Base-by-base conservation (phyloP, 2,797 vertebrate species). In the Glossophaga mutica region DNA sequence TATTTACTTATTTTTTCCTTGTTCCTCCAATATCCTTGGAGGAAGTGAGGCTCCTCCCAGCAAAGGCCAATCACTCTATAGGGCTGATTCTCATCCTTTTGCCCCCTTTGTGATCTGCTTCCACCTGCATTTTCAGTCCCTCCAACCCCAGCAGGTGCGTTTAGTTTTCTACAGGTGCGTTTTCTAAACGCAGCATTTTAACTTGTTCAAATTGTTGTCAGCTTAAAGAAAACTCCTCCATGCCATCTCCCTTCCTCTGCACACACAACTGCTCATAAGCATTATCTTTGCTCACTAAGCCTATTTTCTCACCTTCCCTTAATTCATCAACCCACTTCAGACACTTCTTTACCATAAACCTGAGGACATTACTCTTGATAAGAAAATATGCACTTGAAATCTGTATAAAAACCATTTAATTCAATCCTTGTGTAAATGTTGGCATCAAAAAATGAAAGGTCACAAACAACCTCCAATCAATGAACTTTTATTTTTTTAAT, bases 111-210 rank as follows among this genome's bases (percentile, higher is more conserved):
- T 52, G 44, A 46, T 26, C 11, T 11, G 16, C 9, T 62, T 3
- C 34, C 22, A 39, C 5, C 52, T 81, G 34, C 15, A 67, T 50
- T 87, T 65, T 81, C 50, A 76, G 42, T 4, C 42, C 24, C 50
- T 4, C 12, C 24, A 16, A 24, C 55, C 52, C 24, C 5, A 3
- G 24, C 24, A 79, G 52, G 21, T 50, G 74, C 74, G 22, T 22
- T 57, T 10, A 79, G 26, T 50, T 95, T 39, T 93, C 86, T 50
- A 26, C n/a, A n/a, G n/a, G n/a, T n/a, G n/a, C n/a, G 26, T 50
- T 95, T 39, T 93, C 86, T 50, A 26, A 91, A 70, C 44, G 37
- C n/a, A 81, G 39, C 29, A 85, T 57, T 88, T 95, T 50, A 82
- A 86, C 26, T 73, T 82, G 59, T 46, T 91, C 18, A 6, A 32